A percentile compares a stretch with the other conserved stretches of the same genome.
Evolutionary conservation across 1,140 invertebrate species (phyloP).

Genomic region (Zaprionus inermis): DNA sequence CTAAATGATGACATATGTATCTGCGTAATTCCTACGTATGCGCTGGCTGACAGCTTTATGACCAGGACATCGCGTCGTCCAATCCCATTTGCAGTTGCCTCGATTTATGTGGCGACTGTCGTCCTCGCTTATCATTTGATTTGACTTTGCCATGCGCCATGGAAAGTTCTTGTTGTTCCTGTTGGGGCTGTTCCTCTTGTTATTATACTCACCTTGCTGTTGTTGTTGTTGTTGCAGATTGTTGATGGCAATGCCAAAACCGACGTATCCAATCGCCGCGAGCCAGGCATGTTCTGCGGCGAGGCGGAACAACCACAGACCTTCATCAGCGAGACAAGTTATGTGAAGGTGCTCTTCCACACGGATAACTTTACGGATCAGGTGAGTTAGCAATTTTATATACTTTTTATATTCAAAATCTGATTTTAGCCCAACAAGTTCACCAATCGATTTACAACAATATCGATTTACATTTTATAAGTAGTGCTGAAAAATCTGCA

Average conservation of each 20-base stretch:
- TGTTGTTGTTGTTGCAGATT: constrained; percentile 86
- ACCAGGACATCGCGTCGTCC: constrained; percentile 14
- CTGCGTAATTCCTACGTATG: constrained; percentile 45
- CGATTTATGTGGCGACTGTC: constrained; percentile 29
- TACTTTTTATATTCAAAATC: too few relatives aligned
- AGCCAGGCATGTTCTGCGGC: constrained; percentile 95
- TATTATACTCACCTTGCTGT: background rate
- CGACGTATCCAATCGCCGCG: constrained; percentile 92
- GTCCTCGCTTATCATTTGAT: constrained; percentile 46
- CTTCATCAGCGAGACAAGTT: constrained; percentile 96
- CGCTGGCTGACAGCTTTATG: constrained; percentile 57
- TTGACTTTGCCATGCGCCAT: constrained; percentile 27
- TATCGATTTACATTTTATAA: too few relatives aligned
- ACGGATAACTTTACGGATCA: constrained; percentile 96
- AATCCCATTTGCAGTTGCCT: constrained; percentile 27
- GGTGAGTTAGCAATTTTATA: constrained; percentile 85
- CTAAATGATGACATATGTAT: constrained; percentile 54
- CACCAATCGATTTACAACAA: too few relatives aligned
- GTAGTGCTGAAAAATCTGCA: too few relatives aligned
- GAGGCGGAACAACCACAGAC: constrained; percentile 96
- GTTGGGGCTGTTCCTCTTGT: constrained; percentile 11
- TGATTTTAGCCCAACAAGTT: too few relatives aligned
- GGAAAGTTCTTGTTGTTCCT: background rate
- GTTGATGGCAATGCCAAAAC: constrained; percentile 94
- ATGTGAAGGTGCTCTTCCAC: constrained; percentile 95